Evolutionary conservation across 1,140 invertebrate genomes (phyloP), one percentile per base, ranked within the genome.

Genomic region (Thalassaphorura encarpata): DNA sequence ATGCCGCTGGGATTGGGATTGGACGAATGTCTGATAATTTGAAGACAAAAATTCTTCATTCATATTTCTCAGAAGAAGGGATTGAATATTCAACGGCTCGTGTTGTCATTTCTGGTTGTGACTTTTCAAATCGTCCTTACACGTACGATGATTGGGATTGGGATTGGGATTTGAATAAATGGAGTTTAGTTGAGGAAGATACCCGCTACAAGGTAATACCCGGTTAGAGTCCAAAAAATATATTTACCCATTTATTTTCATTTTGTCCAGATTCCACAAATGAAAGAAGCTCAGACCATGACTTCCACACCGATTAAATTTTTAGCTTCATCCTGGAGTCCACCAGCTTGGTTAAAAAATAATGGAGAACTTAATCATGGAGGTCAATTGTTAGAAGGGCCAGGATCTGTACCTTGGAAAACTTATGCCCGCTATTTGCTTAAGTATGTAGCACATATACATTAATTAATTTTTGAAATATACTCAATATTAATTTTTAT

Each of bases 261-360:
- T 43, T 43, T 11, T 8, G 6, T 24, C 39, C 64, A 85, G 81
- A 81, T 87, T 60, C 83, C 84, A 0, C 70, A 77, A 39, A 78
- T 87, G 19, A 69, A 77, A 52, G 56, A 68, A 56, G 81, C 80
- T 11, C 61, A 67, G 39, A 52, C 66, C n/a, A 45, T 78, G 31
- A 70, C 66, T 45, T 55, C 65, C 41, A 58, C 70, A 45, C 58
- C 80, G 65, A 51, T 56, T 4, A 64, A 75, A 54, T 71, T 89
- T 1, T 73, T 90, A 54, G 79, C 77, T 0, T 77, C 81, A 8
- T 77, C 85, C 0, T 96, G 92, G 91, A 83, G 82, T 49, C 77
- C 91, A 0, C 93, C 93, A 0, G 70, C 75, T 3, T 97, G 91
- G 91, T 95, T 96, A 90, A 97, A 97, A 72, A 56, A 23, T 23